A percentile compares a stretch with the other conserved stretches of the same genome.
Conservation (phyloP, 92 coral and sea anemone genomes). For the Bergia sp. region DNA sequence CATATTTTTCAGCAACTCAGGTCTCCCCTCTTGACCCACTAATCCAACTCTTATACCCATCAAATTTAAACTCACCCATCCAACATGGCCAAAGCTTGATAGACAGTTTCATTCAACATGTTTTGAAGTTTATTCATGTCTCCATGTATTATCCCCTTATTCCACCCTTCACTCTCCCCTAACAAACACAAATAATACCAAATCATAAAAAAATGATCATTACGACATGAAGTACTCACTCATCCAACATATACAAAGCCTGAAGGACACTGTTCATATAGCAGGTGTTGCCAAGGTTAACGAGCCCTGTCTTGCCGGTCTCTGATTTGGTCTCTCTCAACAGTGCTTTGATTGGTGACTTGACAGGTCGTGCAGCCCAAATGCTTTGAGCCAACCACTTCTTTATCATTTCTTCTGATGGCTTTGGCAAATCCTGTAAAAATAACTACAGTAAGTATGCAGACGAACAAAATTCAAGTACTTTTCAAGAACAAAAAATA, state of each 20-base stretch:
- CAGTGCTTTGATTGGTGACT: constrained; percentile 50
- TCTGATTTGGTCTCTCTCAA: constrained; percentile 73
- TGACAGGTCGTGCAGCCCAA: constrained; percentile 66
- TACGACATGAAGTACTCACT: constrained; percentile 67
- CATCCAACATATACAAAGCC: constrained; percentile 95
- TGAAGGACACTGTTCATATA: constrained; percentile 97
- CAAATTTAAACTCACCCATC: not conserved
- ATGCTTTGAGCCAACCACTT: constrained; percentile 92
- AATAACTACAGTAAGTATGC: not conserved
- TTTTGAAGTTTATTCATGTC: too few species aligned
- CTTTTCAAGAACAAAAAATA: too few species aligned
- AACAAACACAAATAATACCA: too few species aligned
- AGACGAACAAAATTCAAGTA: too few species aligned
- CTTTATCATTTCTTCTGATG: constrained; percentile 84
- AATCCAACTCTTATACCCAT: not conserved
- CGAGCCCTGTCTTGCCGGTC: constrained; percentile 93
- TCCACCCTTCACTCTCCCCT: too few species aligned
- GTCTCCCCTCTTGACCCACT: not conserved
- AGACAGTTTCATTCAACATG: too few species aligned
- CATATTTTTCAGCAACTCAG: not conserved
- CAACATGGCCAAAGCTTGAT: too few species aligned
- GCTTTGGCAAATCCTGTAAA: constrained; percentile 82
- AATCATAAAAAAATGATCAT: too few species aligned
- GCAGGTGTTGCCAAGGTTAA: constrained; percentile 95
- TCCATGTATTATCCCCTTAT: too few species aligned